Evolutionary conservation across 2,797 vertebrate species (phyloP).

Genomic region (Notamacropus eugenii): DNA sequence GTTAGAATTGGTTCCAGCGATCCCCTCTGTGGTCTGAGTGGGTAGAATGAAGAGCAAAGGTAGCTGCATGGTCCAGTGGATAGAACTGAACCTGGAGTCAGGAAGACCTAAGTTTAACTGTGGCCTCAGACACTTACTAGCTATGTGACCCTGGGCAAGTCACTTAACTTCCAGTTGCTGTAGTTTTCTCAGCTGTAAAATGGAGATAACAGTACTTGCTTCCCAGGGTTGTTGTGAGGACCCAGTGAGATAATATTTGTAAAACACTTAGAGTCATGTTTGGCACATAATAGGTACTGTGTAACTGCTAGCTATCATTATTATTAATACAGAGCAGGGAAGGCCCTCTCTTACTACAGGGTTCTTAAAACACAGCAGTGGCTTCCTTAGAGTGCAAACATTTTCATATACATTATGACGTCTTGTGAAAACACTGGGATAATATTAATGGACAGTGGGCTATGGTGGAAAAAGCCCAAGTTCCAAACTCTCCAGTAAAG

Average conservation of each 20-base stretch:
- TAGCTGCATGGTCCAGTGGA: neutral
- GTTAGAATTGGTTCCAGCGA: neutral
- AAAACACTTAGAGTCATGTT: neutral
- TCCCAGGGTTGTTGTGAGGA: neutral
- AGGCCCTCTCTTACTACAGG: neutral
- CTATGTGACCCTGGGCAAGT: neutral
- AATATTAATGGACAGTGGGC: conserved; percentile 23
- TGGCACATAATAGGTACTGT: neutral
- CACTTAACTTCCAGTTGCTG: too few relatives aligned
- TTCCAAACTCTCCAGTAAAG: neutral
- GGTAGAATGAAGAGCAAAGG: neutral
- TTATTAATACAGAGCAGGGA: neutral
- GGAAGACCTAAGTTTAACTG: neutral
- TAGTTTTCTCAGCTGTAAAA: neutral
- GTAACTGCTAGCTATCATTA: neutral
- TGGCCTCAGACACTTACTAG: neutral
- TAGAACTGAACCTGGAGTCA: neutral
- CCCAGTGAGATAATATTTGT: neutral
- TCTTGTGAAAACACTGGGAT: neutral
- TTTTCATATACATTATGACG: neutral
- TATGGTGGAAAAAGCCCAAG: neutral
- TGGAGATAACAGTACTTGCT: neutral
- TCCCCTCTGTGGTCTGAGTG: neutral
- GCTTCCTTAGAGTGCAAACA: neutral
- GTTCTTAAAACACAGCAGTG: neutral